Conservation (phyloP, 2,797 vertebrate species). For the Sciaenops ocellatus region DNA sequence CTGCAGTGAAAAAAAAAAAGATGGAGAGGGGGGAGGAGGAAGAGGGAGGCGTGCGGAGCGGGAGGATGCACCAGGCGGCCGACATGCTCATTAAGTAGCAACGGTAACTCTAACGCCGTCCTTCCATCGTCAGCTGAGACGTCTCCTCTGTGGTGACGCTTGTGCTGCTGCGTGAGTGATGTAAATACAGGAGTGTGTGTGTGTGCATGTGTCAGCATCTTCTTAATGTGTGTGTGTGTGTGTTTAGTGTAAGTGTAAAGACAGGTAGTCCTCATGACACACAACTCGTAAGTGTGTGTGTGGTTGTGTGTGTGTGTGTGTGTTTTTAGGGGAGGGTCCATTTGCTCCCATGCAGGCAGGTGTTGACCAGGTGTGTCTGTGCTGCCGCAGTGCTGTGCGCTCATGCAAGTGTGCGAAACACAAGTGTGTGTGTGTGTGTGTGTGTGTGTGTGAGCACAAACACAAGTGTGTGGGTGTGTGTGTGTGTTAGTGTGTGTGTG, state of each 20-base stretch:
- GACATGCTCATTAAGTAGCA: constrained; percentile 78
- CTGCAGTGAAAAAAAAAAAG: constrained; percentile 66
- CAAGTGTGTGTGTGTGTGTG: constrained; percentile 3
- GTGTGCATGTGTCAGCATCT: constrained; percentile 18
- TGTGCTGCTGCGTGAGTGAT: constrained; percentile 47
- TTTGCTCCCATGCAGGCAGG: constrained; percentile 55
- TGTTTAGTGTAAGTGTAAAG: constrained; percentile 1
- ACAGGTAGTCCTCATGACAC: constrained; percentile 17
- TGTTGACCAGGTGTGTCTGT: constrained; percentile 74
- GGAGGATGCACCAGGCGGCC: constrained; percentile 74
- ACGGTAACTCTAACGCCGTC: constrained; percentile 76
- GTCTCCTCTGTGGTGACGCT: constrained; percentile 36
- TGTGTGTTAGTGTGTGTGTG: neutral
- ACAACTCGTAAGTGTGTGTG: constrained; percentile 12
- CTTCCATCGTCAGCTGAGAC: constrained; percentile 68
- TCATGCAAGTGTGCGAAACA: neutral
- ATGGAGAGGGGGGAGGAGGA: constrained; percentile 76
- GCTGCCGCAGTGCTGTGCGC: constrained; percentile 50
- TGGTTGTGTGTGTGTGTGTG: neutral
- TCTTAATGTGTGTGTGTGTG: constrained; percentile 22
- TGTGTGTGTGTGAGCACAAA: neutral
- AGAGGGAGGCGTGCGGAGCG: constrained; percentile 76
- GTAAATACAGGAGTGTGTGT: constrained; percentile 30
- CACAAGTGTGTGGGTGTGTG: neutral
- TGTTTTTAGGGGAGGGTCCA: constrained; percentile 17